A percentile compares a stretch with the other conserved stretches of the same genome.
phyloP scores from a whole-genome alignment of 2,888 invertebrate species.

The Dione juno region DNA sequence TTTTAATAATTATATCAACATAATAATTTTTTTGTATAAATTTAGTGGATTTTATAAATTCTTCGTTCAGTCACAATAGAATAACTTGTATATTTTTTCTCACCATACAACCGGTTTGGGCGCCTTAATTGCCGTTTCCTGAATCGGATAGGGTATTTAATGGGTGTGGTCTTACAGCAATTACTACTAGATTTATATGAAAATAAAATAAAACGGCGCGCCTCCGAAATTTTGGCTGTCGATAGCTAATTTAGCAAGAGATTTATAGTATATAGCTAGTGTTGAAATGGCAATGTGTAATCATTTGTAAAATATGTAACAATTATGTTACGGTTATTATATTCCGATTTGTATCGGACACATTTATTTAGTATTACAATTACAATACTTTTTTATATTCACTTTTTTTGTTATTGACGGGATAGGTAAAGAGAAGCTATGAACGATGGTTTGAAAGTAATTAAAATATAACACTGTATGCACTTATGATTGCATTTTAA shows the following conservation, averaged over 20 bases:
- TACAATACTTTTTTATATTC: too few relatives aligned
- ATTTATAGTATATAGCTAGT: slow-evolving; percentile 47
- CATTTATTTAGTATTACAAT: slow-evolving; percentile 44
- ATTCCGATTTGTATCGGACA: slow-evolving; percentile 26
- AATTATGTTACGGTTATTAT: slow-evolving; percentile 46
- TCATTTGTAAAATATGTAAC: slow-evolving; percentile 48
- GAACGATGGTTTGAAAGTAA: too few relatives aligned
- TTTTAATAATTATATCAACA: not conserved
- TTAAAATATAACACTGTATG: too few relatives aligned
- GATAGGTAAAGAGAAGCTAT: too few relatives aligned
- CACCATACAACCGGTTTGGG: slow-evolving; percentile 50
- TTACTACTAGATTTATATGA: slow-evolving; percentile 57
- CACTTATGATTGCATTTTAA: too few relatives aligned
- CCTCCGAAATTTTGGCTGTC: slow-evolving; percentile 45
- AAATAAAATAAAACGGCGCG: slow-evolving; percentile 48
- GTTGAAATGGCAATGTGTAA: slow-evolving; percentile 48
- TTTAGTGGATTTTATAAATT: slow-evolving; percentile 31
- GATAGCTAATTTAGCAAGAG: slow-evolving; percentile 45
- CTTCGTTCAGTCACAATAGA: slow-evolving; percentile 1
- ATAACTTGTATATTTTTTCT: slow-evolving; percentile 47
- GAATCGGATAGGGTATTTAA: slow-evolving; percentile 54
- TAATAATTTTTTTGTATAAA: slow-evolving; percentile 7
- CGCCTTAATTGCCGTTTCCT: slow-evolving; percentile 62
- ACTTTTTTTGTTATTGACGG: too few relatives aligned
- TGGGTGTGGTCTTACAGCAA: slow-evolving; percentile 60